These are phyloP conservation scores for Xanthia togata DNA, from an alignment of 2,888 invertebrate species.

Conservation along the genomic window DNA sequence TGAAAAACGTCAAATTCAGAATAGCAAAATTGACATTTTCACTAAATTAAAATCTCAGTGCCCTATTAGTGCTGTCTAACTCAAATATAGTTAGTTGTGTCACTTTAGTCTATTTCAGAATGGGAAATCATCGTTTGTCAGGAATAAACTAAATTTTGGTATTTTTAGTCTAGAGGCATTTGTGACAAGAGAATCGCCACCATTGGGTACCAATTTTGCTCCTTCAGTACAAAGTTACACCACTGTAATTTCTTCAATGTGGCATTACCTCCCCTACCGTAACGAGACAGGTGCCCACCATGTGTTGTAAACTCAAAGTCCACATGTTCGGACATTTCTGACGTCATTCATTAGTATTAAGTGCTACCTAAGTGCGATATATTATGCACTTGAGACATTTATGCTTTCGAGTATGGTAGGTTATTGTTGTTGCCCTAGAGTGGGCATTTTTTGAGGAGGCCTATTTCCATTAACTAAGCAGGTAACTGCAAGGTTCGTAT, in stretches of 20 bases:
- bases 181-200: no score
- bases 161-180: no score
- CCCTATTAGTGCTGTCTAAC: no score
- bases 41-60: no score
- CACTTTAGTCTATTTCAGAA: no score
- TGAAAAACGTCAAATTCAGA: no score
- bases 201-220: background rate
- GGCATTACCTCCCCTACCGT: slow-evolving; percentile 47
- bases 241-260: slow-evolving; percentile 28
- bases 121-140: no score
- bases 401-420: background rate
- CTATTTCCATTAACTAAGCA: background rate
- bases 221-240: slow-evolving; percentile 13
- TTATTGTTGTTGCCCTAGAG: background rate
- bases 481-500: background rate
- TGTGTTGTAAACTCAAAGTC: slow-evolving; percentile 59
- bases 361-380: slow-evolving; percentile 27
- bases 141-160: no score
- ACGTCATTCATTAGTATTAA: slow-evolving; percentile 54
- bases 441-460: background rate
- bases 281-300: slow-evolving; percentile 63
- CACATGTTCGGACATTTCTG: slow-evolving; percentile 44
- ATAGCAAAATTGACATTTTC: no score
- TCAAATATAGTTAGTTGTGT: no score
- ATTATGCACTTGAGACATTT: slow-evolving; percentile 40